phyloP scores from a whole-genome alignment of 2,797 vertebrate species.

The Protonibea diacanthus region DNA sequence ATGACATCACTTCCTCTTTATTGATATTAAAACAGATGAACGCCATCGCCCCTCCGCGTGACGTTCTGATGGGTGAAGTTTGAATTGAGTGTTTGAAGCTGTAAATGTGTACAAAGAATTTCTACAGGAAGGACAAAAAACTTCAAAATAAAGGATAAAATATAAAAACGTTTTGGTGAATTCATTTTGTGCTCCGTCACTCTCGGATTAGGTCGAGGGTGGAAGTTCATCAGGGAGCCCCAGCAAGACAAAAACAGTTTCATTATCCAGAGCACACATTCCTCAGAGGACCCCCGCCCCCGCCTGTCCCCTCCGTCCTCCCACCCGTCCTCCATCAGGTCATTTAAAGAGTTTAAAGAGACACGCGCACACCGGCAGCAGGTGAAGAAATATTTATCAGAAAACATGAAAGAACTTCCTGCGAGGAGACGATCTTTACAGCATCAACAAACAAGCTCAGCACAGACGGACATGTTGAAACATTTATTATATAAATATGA shows the following conservation, averaged over 20 bases:
- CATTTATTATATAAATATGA: too few relatives aligned
- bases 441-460: too few relatives aligned
- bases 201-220: too few relatives aligned
- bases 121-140: conserved; percentile 64
- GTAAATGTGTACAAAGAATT: conserved; percentile 80
- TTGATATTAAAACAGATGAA: conserved; percentile 47
- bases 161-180: too few relatives aligned
- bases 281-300: conserved; percentile 15
- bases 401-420: too few relatives aligned
- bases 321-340: too few relatives aligned
- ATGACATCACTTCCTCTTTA: conserved; percentile 60
- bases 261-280: conserved; percentile 35
- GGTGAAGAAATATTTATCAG: too few relatives aligned
- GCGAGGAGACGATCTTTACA: too few relatives aligned
- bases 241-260: conserved; percentile 19
- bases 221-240: not conserved
- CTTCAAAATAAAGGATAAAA: too few relatives aligned
- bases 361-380: not conserved
- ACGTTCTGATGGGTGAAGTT: conserved; percentile 48
- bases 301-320: too few relatives aligned
- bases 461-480: too few relatives aligned
- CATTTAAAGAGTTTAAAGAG: conserved; percentile 37
- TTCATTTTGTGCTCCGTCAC: not conserved
- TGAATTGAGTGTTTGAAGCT: conserved; percentile 45
- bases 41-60: conserved; percentile 16